Evolutionary conservation across 1,140 invertebrate species (phyloP), one percentile per base, ranked within the genome.

Genomic region (Prorops nasuta): DNA sequence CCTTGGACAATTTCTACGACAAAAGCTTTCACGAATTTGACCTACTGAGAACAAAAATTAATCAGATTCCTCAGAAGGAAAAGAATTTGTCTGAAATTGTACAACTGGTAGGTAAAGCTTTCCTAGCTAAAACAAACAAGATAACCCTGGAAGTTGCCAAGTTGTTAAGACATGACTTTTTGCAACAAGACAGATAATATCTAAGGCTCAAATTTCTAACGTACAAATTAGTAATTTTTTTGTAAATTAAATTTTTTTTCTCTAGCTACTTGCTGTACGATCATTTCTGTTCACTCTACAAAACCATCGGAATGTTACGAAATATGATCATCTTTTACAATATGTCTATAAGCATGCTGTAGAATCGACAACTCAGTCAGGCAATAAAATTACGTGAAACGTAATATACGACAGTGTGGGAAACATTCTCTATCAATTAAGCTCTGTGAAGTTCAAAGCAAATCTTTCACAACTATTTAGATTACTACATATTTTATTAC

Each of bases 31-130:
- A 86, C n/a, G 98, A 99, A 68, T 99, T 99, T 77, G 93, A 98
- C n/a, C 89, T 96, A 9, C 78, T 93, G 35, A 84, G 91, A 76
- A 94, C 91, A 15, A 93, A 93, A 81, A 91, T 95, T 20, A 96
- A 96, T 79, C 94, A 97, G 78, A 98, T 98, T 71, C 83, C 98
- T 14, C 94, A 99, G 79, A 97, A 99, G 78, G 98, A 99, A 81
- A 98, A 99, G 79, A 98, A 99, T 81, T 79, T 99, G 56, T 97
- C 96, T 12, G 98, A 99, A 90, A 99, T 99, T 78, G 98, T 99
- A 58, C 97, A 99, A 73, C 80, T 99, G 52, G 98, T 99, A 56
- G 98, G 98, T 77, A 99, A 99, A 83, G 95, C 94, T 20, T 98
- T 96, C 1, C 83, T 99, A 19, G 97, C 97, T 8, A 97, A 99